Evolutionary conservation across 2,888 invertebrate species (phyloP).

Genomic region (Ochropleura plecta): DNA sequence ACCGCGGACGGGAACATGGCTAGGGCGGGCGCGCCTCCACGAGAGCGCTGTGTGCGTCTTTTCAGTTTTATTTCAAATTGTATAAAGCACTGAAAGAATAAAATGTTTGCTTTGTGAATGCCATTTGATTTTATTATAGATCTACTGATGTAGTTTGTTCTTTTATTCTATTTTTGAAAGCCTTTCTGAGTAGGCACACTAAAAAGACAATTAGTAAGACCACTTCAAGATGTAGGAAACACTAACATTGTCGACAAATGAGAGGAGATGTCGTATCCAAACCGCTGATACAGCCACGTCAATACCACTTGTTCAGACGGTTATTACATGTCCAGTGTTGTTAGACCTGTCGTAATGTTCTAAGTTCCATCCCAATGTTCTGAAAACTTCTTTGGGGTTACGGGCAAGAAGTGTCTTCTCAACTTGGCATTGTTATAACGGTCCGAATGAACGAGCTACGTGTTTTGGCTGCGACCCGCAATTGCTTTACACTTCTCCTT

Average conservation of each 20-base stretch:
- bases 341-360: slow-evolving; percentile 73
- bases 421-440: slow-evolving; percentile 79
- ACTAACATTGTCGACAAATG: slow-evolving; percentile 58
- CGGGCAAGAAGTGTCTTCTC: slow-evolving; percentile 70
- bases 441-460: slow-evolving; percentile 86
- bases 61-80: slow-evolving; percentile 78
- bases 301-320: slow-evolving; percentile 83
- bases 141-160: not conserved
- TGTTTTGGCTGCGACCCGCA: slow-evolving; percentile 86
- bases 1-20: slow-evolving; percentile 83
- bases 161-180: not conserved
- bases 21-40: slow-evolving; percentile 82
- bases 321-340: slow-evolving; percentile 79
- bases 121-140: slow-evolving; percentile 43
- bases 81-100: slow-evolving; percentile 71
- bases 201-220: slow-evolving; percentile 26
- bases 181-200: not conserved
- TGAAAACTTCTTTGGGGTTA: slow-evolving; percentile 50
- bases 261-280: slow-evolving; percentile 79
- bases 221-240: slow-evolving; percentile 31
- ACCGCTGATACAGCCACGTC: slow-evolving; percentile 86
- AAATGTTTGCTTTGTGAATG: slow-evolving; percentile 56
- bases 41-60: slow-evolving; percentile 74
- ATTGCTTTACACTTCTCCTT: slow-evolving; percentile 82
- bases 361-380: slow-evolving; percentile 55